Evolutionary conservation across 2,113 vertebrate genomes (phyloP).

Genomic region (Cairina moschata): DNA sequence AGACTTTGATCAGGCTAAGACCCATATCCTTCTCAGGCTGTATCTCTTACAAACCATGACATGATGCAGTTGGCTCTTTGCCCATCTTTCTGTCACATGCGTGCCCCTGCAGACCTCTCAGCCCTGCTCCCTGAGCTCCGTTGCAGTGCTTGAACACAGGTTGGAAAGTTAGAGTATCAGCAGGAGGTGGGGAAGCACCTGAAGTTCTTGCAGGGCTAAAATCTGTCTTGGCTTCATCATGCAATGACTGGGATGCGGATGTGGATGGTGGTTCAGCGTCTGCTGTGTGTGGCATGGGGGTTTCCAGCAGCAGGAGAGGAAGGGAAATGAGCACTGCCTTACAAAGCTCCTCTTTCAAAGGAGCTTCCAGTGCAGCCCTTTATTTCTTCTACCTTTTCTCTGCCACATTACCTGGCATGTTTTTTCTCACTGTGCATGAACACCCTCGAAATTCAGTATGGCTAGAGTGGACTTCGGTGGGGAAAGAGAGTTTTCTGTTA

Average conservation of each 20-base stretch:
- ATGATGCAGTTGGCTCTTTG: not conserved
- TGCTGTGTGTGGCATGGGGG: rapidly evolving
- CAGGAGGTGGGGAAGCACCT: not conserved
- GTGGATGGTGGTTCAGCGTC: not conserved
- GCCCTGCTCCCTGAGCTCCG: not conserved
- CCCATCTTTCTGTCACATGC: not conserved
- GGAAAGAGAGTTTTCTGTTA: not conserved
- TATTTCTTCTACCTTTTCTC: not conserved
- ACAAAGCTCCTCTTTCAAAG: not conserved
- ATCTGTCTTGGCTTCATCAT: not conserved
- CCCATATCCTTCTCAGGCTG: not conserved
- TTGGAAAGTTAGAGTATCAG: not conserved
- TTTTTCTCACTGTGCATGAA: not conserved
- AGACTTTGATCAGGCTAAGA: not conserved
- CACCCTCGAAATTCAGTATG: not conserved
- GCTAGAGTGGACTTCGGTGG: not conserved
- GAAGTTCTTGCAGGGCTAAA: not conserved
- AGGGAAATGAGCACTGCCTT: not conserved
- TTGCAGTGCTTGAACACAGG: not conserved
- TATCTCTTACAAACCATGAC: not conserved
- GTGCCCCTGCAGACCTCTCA: not conserved
- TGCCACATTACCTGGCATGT: rapidly evolving
- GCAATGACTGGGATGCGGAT: not conserved
- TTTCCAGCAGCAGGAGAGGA: not conserved
- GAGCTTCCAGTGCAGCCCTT: not conserved